Evolutionary conservation across 2,888 invertebrate species (phyloP), one percentile per base, ranked within the genome.

Genomic region (Leptinotarsa haldemani): DNA sequence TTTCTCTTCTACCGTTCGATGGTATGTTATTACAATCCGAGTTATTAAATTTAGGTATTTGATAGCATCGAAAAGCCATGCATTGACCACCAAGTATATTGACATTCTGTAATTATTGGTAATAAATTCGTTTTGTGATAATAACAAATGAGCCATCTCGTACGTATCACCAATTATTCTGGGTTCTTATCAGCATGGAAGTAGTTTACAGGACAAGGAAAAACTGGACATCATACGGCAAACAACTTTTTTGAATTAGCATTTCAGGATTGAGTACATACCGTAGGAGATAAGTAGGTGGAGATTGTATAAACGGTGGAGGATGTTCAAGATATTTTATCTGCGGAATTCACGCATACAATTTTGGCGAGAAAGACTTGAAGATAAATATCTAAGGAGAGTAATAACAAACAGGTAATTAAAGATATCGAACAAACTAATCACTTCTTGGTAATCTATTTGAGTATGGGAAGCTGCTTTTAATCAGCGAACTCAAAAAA

Each of bases 81-180:
- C 61, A 61, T 30, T 61, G 61, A 30, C 15, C 61, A 61, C 61
- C 25, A 30, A 30, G 61, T 7, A 61, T 30, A 53, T 69, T 56
- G 50, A 18, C 58, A 74, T 76, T 66, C 73, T 79, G 76, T 77
- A 80, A 80, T 81, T 80, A 81, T 72, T 48, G 74, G 73, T 70
- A 76, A 81, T 79, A 81, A 78, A 61, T 78, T 81, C 75, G 69
- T 75, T 67, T 65, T 68, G 73, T 76, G 76, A 75, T 76, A 78
- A 78, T 77, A 61, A 61, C 61, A 40, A 61, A 40, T 16, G 72
- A 47, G 72, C 70, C 53, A 72, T 75, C 69, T 73, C 58, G 73
- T 15, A 30, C 77, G 65, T 73, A 73, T 74, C 76, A 56, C 77
- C 77, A 81, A 80, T 79, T 78, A 77, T 75, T 65, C 58, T 58